Evolutionary conservation across 64 coral and sea anemone genomes (phyloP).

Genomic region (Porites lutea): DNA sequence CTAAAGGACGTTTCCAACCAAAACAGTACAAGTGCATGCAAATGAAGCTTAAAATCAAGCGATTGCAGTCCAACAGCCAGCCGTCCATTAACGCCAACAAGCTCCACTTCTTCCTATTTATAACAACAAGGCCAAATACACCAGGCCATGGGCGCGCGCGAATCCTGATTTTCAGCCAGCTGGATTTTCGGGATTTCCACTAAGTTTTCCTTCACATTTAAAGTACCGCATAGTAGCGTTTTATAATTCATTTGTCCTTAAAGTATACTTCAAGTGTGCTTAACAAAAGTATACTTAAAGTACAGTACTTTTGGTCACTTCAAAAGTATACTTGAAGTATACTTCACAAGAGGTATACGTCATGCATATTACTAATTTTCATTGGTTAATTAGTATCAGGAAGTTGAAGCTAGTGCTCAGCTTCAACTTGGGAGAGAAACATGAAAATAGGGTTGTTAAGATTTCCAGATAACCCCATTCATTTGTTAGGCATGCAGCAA

Average conservation of each 20-base stretch:
- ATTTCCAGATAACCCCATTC: no score
- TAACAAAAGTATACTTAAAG: constrained; percentile 36
- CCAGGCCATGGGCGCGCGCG: constrained; percentile 1
- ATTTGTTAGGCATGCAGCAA: no score
- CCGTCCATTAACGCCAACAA: neutral
- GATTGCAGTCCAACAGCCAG: constrained; percentile 16
- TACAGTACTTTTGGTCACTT: constrained; percentile 39
- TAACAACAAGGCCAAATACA: constrained; percentile 19
- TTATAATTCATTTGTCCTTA: constrained; percentile 52
- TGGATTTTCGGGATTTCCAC: constrained; percentile 12
- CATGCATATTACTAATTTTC: neutral
- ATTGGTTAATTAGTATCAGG: no score
- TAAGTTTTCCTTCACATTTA: constrained; percentile 3
- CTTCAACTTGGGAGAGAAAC: no score
- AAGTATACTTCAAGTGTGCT: constrained; percentile 54
- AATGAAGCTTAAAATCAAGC: neutral
- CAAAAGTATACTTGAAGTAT: constrained; percentile 58
- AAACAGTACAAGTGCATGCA: no score
- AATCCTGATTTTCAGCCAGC: constrained; percentile 16
- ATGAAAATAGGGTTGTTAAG: no score
- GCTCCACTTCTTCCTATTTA: neutral
- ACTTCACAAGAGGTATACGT: constrained; percentile 29
- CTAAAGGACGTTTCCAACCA: neutral
- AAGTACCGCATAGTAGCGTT: no score
- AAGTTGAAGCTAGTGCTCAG: no score